A percentile compares a stretch with the other conserved stretches of the same genome.
Evolutionary conservation across 2,113 vertebrate genomes (phyloP).

Genomic region (Gallinago media): DNA sequence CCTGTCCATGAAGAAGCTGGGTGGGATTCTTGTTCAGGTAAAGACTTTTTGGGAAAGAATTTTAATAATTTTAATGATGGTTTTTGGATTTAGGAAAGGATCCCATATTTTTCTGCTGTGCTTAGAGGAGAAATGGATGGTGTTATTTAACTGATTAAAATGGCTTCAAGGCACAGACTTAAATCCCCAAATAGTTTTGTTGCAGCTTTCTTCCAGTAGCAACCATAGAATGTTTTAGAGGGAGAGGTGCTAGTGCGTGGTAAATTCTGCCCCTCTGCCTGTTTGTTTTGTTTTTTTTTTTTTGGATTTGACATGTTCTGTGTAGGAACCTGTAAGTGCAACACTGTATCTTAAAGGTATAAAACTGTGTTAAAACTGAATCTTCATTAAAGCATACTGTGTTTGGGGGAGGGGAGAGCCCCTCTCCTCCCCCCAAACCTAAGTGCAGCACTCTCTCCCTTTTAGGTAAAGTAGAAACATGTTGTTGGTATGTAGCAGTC

Average conservation of each 20-base stretch:
- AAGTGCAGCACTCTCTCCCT: not conserved
- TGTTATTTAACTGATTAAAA: not conserved
- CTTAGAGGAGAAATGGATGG: not conserved
- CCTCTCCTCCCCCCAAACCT: not conserved
- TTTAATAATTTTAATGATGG: not conserved
- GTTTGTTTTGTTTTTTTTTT: not conserved
- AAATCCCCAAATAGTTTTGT: not conserved
- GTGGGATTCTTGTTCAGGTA: not conserved
- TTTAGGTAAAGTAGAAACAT: no score
- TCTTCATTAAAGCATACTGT: not conserved
- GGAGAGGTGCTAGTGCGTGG: not conserved
- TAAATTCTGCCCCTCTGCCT: not conserved
- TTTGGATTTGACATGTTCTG: not conserved
- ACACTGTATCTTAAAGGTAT: not conserved
- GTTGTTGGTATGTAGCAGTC: no score
- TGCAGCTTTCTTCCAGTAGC: not conserved
- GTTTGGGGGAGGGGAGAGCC: not conserved
- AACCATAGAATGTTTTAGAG: not conserved
- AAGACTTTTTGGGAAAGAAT: not conserved
- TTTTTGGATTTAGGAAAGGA: not conserved
- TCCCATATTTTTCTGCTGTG: not conserved
- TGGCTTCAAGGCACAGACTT: not conserved
- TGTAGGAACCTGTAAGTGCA: not conserved
- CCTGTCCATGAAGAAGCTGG: not conserved
- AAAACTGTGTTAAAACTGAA: not conserved